A percentile compares a stretch with the other conserved stretches of the same genome.
phyloP scores from a whole-genome alignment of 2,888 invertebrate genomes.

The Tachina grossa region DNA sequence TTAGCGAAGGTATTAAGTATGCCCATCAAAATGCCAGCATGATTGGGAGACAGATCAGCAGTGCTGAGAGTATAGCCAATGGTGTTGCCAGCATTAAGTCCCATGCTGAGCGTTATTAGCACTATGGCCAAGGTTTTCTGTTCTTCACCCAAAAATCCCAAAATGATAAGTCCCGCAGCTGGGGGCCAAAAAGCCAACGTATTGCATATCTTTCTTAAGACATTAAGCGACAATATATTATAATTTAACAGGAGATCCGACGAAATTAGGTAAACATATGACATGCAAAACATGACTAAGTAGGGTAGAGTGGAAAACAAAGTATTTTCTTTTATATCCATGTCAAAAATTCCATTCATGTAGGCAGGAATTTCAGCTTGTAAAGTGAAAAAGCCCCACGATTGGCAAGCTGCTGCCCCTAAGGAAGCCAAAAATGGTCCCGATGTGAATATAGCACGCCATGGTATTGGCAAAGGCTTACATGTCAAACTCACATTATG shows the following conservation, averaged over 20 bases:
- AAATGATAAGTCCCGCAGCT: constrained; percentile 84
- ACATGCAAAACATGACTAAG: constrained; percentile 84
- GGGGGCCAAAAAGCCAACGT: constrained; percentile 83
- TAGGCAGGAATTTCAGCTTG: constrained; percentile 88
- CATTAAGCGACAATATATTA: constrained; percentile 79
- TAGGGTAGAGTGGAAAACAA: constrained; percentile 84
- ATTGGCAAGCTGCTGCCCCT: constrained; percentile 86
- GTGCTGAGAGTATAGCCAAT: constrained; percentile 87
- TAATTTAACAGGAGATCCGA: constrained; percentile 82
- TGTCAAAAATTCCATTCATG: constrained; percentile 85
- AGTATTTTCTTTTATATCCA: constrained; percentile 85
- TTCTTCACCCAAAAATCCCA: constrained; percentile 83
- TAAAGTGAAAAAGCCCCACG: constrained; percentile 89
- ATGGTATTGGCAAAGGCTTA: constrained; percentile 83
- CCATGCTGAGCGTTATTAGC: constrained; percentile 85
- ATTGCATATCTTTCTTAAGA: constrained; percentile 77
- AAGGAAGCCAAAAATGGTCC: constrained; percentile 85
- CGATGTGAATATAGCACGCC: constrained; percentile 86
- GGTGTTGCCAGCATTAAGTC: constrained; percentile 85
- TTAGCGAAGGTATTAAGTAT: constrained; percentile 86
- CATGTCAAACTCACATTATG: background rate
- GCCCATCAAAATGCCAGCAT: constrained; percentile 88
- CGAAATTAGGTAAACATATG: constrained; percentile 83
- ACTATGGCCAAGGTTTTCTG: constrained; percentile 82
- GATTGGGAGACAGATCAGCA: constrained; percentile 88